Evolutionary conservation across 2,888 invertebrate species (phyloP), one percentile per base, ranked within the genome.

Genomic region (Chromoteleia sp.): DNA sequence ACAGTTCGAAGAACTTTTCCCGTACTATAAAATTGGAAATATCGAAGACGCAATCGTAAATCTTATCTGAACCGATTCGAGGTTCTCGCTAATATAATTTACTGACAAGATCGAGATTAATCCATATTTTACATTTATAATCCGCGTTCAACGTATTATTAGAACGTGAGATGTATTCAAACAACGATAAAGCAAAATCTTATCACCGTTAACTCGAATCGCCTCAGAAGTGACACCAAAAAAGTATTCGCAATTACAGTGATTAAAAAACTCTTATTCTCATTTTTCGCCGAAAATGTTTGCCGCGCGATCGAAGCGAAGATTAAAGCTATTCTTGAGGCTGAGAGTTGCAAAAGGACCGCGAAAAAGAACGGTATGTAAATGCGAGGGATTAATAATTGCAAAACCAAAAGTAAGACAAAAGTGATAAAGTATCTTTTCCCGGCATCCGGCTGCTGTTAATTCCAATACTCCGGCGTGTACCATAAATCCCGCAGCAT

Each of bases 381-480:
- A 71, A 81, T 81, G 59, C 71, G 36, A 59, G 76, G 59, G 67
- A 75, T 75, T 75, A 81, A 81, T 81, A 81, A 81, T 81, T 75
- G 63, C 70, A 67, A 75, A 80, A 65, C 25, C 61, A 75, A 76
- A 79, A 71, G 78, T 75, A 75, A 65, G 77, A 82, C 78, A 78
- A 73, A 76, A 67, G 82, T 82, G 82, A 82, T 82, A 70, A 70
- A 82, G 79, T 82, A 82, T 79, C 82, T 76, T 82, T 82, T 82
- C 76, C 76, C 79, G 48, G 82, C 79, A 82, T 79, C 82, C 82
- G 82, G 79, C 76, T 82, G 82, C 82, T 76, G 82, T 79, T 82
- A 82, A 82, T 78, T 82, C 79, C 78, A 68, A 82, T 82, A 82
- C 76, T 56, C 68, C 39, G 67, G 45, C 79, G 65, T 52, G 75